These are phyloP conservation scores for Yoshiicerus persimilis DNA, from an alignment of 1,140 invertebrate genomes.

Conservation along the genomic window DNA sequence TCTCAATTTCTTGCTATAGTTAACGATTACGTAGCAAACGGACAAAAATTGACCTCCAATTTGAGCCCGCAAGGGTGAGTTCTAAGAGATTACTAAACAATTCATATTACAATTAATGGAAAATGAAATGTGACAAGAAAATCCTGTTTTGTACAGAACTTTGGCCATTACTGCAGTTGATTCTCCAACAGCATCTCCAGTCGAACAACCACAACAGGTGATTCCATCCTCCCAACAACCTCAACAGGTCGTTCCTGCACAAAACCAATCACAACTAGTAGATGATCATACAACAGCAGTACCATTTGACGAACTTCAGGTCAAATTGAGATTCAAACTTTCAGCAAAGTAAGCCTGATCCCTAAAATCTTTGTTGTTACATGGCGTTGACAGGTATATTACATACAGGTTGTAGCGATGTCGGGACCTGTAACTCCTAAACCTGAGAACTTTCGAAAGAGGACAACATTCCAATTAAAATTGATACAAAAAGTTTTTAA, in stretches of 20 bases:
- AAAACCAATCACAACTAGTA: background rate
- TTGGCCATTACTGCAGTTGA: background rate
- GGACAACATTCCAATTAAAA: too few species aligned
- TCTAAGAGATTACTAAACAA: background rate
- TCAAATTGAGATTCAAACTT: conserved; percentile 40
- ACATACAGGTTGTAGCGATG: too few species aligned
- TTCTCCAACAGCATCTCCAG: background rate
- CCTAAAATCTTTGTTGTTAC: background rate
- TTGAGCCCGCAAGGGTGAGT: conserved; percentile 40
- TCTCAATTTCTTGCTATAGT: background rate
- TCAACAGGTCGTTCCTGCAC: background rate
- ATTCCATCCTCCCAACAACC: too few species aligned
- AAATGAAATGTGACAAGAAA: background rate
- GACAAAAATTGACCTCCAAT: conserved; percentile 39
- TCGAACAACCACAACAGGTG: too few species aligned
- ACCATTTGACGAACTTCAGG: background rate
- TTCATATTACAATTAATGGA: background rate
- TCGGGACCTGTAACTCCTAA: too few species aligned
- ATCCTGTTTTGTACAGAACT: conserved; percentile 3
- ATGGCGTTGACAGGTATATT: background rate
- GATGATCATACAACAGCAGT: background rate
- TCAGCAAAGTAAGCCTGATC: conserved; percentile 29
- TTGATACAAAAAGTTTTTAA: too few species aligned
- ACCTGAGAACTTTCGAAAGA: too few species aligned
- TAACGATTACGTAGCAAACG: conserved; percentile 41